Evolutionary conservation across 1,140 invertebrate genomes (phyloP).

Genomic region (Popillia japonica): DNA sequence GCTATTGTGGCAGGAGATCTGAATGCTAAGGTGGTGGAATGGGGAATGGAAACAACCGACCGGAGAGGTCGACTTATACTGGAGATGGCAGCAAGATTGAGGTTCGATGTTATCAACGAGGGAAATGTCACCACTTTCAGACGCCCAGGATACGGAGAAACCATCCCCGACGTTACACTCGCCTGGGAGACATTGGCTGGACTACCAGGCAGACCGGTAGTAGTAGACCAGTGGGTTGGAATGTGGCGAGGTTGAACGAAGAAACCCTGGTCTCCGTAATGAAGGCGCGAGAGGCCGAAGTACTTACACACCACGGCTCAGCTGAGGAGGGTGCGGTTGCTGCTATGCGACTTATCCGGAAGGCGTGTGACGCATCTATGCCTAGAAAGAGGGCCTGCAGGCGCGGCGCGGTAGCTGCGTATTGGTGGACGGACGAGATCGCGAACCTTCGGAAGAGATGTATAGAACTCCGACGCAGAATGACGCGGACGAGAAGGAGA

Average conservation of each 20-base stretch:
- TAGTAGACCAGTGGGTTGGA: background rate
- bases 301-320: too few species aligned
- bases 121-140: background rate
- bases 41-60: background rate
- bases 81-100: background rate
- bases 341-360: background rate
- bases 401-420: background rate
- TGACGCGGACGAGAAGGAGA: background rate
- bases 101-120: background rate
- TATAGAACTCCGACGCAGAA: background rate
- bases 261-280: too few species aligned
- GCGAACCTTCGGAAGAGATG: background rate
- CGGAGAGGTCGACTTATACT: background rate
- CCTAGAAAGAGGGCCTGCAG: background rate
- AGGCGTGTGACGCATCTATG: background rate
- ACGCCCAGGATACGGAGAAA: background rate
- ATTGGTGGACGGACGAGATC: slow-evolving; percentile 13
- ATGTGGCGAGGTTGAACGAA: background rate
- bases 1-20: background rate
- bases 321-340: background rate
- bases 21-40: background rate
- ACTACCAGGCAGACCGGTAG: background rate
- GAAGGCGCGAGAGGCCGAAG: background rate
- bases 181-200: too few species aligned
- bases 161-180: background rate